Conservation (phyloP, 2,888 invertebrate genomes). For the Rhagophthalmus giganteus region DNA sequence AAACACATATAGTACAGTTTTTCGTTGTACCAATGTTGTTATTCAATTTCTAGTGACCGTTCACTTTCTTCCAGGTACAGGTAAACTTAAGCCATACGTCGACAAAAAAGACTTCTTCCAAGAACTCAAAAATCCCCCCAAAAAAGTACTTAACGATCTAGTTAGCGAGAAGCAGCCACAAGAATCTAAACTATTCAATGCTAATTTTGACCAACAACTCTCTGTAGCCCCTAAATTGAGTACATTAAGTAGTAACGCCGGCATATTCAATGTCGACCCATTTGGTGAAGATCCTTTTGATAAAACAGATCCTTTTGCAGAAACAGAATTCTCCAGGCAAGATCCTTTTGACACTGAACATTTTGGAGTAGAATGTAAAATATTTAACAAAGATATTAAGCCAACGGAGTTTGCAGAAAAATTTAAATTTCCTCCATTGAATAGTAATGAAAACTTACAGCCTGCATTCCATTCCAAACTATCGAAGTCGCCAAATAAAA, state of each 20-base stretch:
- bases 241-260: conserved; percentile 35
- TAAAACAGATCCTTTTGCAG: conserved; percentile 68
- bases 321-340: conserved; percentile 60
- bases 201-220: conserved; percentile 38
- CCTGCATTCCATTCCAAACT: conserved; percentile 12
- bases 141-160: conserved; percentile 88
- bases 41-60: conserved; percentile 2
- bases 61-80: conserved; percentile 62
- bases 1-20: neutral
- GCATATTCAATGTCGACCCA: conserved; percentile 62
- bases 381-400: conserved; percentile 40
- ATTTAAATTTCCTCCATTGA: conserved; percentile 34
- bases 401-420: conserved; percentile 45
- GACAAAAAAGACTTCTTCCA: conserved; percentile 97
- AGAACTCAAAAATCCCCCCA: conserved; percentile 92
- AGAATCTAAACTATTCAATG: conserved; percentile 33
- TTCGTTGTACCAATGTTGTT: neutral
- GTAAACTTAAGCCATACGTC: conserved; percentile 88
- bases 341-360: conserved; percentile 66
- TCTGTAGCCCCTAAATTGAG: conserved; percentile 20
- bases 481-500: conserved; percentile 44
- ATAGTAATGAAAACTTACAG: conserved; percentile 14
- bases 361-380: conserved; percentile 42
- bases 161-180: conserved; percentile 51
- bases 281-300: conserved; percentile 77